A percentile compares a stretch with the other conserved stretches of the same genome.
Evolutionary conservation across 30 jellyfish, hydroid and myxozoan species (phyloP).

Genomic region (Hydra vulgaris): DNA sequence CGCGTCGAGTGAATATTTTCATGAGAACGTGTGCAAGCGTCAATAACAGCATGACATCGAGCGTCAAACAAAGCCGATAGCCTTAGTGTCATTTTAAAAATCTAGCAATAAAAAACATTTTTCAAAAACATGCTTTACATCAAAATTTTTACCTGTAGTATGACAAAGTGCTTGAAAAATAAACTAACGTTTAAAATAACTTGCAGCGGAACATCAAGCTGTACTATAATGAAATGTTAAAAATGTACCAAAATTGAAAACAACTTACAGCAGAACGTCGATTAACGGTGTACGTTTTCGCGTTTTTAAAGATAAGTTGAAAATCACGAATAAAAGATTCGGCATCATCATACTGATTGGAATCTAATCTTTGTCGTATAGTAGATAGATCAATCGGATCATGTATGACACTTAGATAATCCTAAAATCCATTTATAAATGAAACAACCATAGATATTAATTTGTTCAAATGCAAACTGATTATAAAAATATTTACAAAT

Average conservation of each 20-base stretch:
- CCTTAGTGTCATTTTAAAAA: slow-evolving; percentile 86
- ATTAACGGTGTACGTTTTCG: slow-evolving; percentile 80
- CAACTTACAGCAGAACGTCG: slow-evolving; percentile 84
- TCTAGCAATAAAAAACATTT: slow-evolving; percentile 41
- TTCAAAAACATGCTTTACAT: no score
- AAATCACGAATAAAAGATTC: slow-evolving; percentile 82
- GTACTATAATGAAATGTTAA: no score
- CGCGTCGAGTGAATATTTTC: slow-evolving; percentile 10
- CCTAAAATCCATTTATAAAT: no score
- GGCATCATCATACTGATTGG: slow-evolving; percentile 69
- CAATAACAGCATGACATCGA: slow-evolving; percentile 46
- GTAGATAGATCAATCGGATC: slow-evolving; percentile 92
- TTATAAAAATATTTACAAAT: no score
- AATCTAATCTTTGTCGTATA: slow-evolving; percentile 53
- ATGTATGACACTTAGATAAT: slow-evolving; percentile 44
- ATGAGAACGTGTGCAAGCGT: slow-evolving; percentile 7
- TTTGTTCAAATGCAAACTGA: background rate
- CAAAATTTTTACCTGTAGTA: no score
- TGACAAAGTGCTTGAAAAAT: no score
- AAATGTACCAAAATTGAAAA: no score
- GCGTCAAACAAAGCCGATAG: slow-evolving; percentile 85
- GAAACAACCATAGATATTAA: no score
- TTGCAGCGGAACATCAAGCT: no score
- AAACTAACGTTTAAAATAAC: background rate
- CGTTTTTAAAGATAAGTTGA: slow-evolving; percentile 66